Evolutionary conservation across 2,797 vertebrate species (phyloP).

Genomic region (Gallinago stenura): DNA sequence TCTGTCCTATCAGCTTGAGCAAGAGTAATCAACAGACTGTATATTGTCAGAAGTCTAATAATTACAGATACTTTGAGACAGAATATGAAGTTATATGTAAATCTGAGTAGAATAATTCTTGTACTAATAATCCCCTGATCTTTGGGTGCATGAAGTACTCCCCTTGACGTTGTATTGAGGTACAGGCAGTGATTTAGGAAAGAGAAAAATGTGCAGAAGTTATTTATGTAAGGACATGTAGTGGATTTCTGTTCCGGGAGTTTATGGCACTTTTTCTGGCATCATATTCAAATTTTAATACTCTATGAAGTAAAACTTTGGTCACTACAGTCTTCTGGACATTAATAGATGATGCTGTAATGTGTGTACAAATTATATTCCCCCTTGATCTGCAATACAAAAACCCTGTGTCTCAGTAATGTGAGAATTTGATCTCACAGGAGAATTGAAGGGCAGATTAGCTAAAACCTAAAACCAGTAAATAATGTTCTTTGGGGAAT

Average conservation of each 20-base stretch:
- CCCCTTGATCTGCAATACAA: neutral
- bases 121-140: neutral
- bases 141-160: neutral
- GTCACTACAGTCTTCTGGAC: neutral
- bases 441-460: slow-evolving; percentile 53
- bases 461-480: slow-evolving; percentile 58
- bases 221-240: neutral
- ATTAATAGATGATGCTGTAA: neutral
- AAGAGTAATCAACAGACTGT: neutral
- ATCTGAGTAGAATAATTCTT: neutral
- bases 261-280: neutral
- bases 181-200: neutral
- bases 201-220: neutral
- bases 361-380: neutral
- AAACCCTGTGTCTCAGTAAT: neutral
- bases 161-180: neutral
- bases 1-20: neutral
- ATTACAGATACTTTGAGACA: neutral
- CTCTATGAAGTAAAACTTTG: neutral
- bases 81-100: neutral
- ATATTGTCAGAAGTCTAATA: neutral
- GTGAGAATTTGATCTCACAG: slow-evolving; percentile 36
- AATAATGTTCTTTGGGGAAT: slow-evolving; percentile 45
- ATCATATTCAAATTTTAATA: neutral
- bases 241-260: neutral